These are phyloP conservation scores for Anoplopoma fimbria DNA, from an alignment of 2,113 vertebrate genomes.

Conservation along the genomic window DNA sequence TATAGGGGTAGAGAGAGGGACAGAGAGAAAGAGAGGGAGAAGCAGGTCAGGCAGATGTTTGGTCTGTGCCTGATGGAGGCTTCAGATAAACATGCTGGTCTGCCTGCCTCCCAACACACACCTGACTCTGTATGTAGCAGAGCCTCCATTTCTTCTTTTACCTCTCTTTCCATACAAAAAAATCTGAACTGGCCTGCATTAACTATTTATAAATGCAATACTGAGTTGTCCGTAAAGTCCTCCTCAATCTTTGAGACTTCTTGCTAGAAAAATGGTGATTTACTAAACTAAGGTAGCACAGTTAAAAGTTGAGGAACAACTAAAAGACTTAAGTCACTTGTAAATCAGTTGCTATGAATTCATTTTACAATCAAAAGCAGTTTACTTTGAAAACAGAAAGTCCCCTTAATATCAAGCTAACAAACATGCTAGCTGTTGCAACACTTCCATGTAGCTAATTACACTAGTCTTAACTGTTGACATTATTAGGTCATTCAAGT, in stretches of 20 bases:
- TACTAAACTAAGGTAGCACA: background rate
- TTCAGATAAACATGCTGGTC: slow-evolving; percentile 70
- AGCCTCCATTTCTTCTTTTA: background rate
- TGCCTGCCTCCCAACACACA: slow-evolving; percentile 76
- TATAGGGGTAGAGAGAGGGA: slow-evolving; percentile 59
- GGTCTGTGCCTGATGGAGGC: slow-evolving; percentile 72
- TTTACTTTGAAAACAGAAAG: background rate
- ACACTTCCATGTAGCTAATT: background rate
- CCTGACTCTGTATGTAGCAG: slow-evolving; percentile 76
- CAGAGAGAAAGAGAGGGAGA: slow-evolving; percentile 27
- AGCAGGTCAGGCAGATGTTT: slow-evolving; percentile 67
- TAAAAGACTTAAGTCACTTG: background rate
- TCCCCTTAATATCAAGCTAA: background rate
- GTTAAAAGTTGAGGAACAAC: background rate
- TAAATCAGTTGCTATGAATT: background rate
- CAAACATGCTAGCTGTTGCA: background rate
- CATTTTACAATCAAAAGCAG: background rate
- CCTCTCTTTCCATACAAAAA: background rate
- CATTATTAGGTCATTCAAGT: background rate
- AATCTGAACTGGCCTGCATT: background rate
- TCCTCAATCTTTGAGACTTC: background rate
- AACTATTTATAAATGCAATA: background rate
- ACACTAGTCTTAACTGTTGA: background rate
- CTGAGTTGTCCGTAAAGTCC: background rate
- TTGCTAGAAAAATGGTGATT: background rate